Evolutionary conservation across 2,888 invertebrate species (phyloP).

Genomic region (Ormyrus rosae): DNA sequence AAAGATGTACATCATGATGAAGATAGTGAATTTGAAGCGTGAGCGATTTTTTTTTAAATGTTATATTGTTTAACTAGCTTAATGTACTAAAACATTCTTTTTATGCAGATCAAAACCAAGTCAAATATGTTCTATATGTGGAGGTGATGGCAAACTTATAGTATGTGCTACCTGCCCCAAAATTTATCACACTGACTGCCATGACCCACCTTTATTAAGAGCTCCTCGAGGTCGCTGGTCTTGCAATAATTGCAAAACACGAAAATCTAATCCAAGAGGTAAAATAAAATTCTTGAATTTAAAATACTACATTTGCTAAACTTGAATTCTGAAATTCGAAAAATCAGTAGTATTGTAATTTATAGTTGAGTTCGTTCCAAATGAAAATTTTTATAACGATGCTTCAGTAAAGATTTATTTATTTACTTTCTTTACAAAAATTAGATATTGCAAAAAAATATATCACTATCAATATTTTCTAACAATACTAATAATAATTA

Average conservation of each 20-base stretch:
- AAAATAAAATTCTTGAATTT: constrained; percentile 44
- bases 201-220: constrained; percentile 80
- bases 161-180: constrained; percentile 81
- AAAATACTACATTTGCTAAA: constrained; percentile 11
- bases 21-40: constrained; percentile 57
- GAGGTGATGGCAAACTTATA: constrained; percentile 82
- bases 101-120: constrained; percentile 61
- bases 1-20: constrained; percentile 56
- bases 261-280: constrained; percentile 71
- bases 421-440: too few relatives aligned
- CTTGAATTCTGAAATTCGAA: constrained; percentile 9
- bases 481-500: too few relatives aligned
- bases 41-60: constrained; percentile 3
- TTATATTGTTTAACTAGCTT: neutral
- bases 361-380: neutral
- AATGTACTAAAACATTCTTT: neutral
- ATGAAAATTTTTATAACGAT: too few relatives aligned
- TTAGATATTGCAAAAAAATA: too few relatives aligned
- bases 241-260: constrained; percentile 80
- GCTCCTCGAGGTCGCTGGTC: constrained; percentile 80
- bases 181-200: constrained; percentile 86
- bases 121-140: constrained; percentile 81
- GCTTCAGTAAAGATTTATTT: too few relatives aligned
- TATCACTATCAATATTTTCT: too few relatives aligned
- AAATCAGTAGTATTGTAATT: neutral